Percentiles rank a stretch among this genome's conserved stretches.
phyloP scores from a whole-genome alignment of 2,797 vertebrate species.

The Triplophysa bombifrons region DNA sequence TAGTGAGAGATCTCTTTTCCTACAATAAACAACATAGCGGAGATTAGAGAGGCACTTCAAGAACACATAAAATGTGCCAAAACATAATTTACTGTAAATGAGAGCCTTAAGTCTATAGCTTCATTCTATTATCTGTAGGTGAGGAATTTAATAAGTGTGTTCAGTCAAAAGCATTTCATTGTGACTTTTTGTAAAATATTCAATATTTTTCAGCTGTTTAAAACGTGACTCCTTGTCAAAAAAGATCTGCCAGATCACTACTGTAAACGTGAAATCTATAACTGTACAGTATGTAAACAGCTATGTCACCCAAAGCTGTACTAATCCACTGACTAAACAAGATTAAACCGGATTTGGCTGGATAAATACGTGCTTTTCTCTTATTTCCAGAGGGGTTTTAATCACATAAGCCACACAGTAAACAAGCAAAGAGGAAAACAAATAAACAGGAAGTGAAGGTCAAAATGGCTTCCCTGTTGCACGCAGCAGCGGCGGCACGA shows the following conservation, averaged over 20 bases:
- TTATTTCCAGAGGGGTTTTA: slow-evolving; percentile 44
- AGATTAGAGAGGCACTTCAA: too few species aligned
- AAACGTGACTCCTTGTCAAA: background rate
- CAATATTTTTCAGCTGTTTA: background rate
- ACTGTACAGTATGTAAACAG: slow-evolving; percentile 18
- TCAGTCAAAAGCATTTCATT: too few species aligned
- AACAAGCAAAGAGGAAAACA: slow-evolving; percentile 43
- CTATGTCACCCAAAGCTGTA: slow-evolving; percentile 1
- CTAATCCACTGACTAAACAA: slow-evolving; percentile 44
- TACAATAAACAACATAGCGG: too few species aligned
- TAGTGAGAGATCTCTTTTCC: too few species aligned
- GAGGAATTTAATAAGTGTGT: too few species aligned
- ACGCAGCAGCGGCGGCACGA: background rate
- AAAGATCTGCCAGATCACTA: background rate
- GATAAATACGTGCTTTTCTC: slow-evolving; percentile 44
- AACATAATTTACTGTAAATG: background rate
- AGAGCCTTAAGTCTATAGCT: background rate
- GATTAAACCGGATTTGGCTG: slow-evolving; percentile 37
- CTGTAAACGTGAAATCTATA: slow-evolving; percentile 18
- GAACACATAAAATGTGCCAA: background rate
- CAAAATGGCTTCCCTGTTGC: slow-evolving; percentile 11
- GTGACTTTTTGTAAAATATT: too few species aligned
- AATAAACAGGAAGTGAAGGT: slow-evolving; percentile 47
- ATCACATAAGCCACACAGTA: slow-evolving; percentile 46
- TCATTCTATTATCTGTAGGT: too few species aligned